A percentile compares a stretch with the other conserved stretches of the same genome.
Evolutionary conservation across 2,888 invertebrate genomes (phyloP).

Genomic region (Strigamia crassipes): DNA sequence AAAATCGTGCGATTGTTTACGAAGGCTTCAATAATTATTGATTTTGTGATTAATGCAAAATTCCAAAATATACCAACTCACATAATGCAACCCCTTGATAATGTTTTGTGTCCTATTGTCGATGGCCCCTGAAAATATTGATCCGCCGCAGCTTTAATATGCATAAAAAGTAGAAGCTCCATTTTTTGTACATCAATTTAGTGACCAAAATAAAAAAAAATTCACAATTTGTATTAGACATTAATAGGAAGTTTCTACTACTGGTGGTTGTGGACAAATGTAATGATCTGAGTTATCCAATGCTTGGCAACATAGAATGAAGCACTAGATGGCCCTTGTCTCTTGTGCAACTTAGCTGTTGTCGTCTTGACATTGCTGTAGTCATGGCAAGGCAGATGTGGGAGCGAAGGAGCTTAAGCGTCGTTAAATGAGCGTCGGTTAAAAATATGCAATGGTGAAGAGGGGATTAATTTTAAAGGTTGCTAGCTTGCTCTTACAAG

Average conservation of each 20-base stretch:
- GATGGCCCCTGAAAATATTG: no score
- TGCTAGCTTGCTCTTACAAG: conserved; percentile 22
- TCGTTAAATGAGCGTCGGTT: conserved; percentile 34
- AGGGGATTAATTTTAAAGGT: conserved; percentile 35
- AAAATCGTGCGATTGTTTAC: no score
- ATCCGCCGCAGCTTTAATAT: no score
- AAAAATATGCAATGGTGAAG: conserved; percentile 35
- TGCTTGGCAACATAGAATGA: not conserved
- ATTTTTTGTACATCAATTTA: no score
- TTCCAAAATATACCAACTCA: no score
- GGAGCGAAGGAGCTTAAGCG: conserved; percentile 19
- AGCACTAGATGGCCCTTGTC: not conserved
- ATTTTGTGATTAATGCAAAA: no score
- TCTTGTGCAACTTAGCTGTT: not conserved
- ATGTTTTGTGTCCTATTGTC: no score
- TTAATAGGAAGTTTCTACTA: not conserved
- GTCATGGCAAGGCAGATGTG: not conserved
- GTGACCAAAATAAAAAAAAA: no score
- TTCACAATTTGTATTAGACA: no score
- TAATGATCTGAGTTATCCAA: not conserved
- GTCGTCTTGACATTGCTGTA: not conserved
- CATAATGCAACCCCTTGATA: no score
- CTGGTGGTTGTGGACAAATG: not conserved
- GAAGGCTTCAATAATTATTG: no score
- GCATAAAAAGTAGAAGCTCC: no score